These are phyloP conservation scores for Apodemus agrarius DNA, from an alignment of 2,797 vertebrate genomes.

Conservation along the genomic window DNA sequence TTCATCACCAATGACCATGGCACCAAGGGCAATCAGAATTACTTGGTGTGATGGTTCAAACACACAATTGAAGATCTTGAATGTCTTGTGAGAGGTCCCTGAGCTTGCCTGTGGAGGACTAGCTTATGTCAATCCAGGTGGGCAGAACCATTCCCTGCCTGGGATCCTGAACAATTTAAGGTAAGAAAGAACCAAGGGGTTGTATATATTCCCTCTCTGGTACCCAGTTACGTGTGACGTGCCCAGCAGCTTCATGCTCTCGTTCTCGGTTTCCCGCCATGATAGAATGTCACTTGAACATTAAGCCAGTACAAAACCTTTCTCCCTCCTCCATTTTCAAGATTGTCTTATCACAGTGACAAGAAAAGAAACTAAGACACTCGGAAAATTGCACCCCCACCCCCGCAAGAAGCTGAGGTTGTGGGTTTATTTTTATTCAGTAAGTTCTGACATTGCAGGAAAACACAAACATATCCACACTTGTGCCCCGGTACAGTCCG, in stretches of 20 bases:
- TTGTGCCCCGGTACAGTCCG: neutral
- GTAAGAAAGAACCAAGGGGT: neutral
- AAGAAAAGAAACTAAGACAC: neutral
- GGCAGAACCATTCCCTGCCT: neutral
- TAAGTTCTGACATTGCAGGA: neutral
- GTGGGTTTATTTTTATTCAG: neutral
- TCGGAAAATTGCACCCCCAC: neutral
- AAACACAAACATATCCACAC: neutral
- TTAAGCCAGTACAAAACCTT: neutral
- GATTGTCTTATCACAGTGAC: neutral
- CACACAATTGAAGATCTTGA: neutral
- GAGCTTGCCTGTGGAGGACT: no score
- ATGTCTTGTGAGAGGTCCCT: neutral
- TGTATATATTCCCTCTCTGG: neutral
- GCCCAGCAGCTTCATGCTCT: neutral
- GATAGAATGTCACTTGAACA: neutral
- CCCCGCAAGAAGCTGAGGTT: neutral
- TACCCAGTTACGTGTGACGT: neutral
- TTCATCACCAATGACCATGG: neutral
- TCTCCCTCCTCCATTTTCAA: no score
- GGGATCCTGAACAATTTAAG: neutral
- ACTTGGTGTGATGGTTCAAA: neutral
- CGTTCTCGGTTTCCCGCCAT: neutral
- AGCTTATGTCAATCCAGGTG: neutral
- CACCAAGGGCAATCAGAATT: neutral